These are phyloP conservation scores for Allacma fusca DNA, from an alignment of 2,888 invertebrate genomes.

Conservation along the genomic window DNA sequence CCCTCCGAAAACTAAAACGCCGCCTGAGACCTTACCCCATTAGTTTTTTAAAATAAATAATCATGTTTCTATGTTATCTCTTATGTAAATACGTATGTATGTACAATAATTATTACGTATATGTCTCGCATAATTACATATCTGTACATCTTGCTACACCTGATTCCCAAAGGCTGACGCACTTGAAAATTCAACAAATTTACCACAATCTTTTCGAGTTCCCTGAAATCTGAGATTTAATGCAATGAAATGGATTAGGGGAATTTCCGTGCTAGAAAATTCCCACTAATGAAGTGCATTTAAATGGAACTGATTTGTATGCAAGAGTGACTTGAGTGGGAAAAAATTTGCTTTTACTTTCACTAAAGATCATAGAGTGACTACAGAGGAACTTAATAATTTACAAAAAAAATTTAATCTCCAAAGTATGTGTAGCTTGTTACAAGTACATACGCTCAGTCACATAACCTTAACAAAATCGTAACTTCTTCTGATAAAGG, in stretches of 20 bases:
- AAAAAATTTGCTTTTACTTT: conserved; percentile 16
- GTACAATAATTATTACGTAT: no score
- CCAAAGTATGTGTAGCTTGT: neutral
- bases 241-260: neutral
- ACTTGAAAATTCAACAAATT: no score
- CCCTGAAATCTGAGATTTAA: no score
- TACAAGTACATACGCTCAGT: no score
- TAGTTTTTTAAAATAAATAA: neutral
- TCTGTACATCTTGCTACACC: no score
- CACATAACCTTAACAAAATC: no score
- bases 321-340: neutral
- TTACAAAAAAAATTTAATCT: conserved; percentile 6
- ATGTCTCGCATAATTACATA: no score
- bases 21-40: neutral
- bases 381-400: neutral
- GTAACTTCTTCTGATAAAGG: no score
- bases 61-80: no score
- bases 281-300: neutral
- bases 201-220: no score
- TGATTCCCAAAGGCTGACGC: no score
- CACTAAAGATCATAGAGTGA: neutral
- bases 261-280: neutral
- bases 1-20: neutral
- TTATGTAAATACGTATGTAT: no score
- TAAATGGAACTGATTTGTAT: neutral